Conservation (phyloP, 1,140 invertebrate species). For the Drosophila leontia region DNA sequence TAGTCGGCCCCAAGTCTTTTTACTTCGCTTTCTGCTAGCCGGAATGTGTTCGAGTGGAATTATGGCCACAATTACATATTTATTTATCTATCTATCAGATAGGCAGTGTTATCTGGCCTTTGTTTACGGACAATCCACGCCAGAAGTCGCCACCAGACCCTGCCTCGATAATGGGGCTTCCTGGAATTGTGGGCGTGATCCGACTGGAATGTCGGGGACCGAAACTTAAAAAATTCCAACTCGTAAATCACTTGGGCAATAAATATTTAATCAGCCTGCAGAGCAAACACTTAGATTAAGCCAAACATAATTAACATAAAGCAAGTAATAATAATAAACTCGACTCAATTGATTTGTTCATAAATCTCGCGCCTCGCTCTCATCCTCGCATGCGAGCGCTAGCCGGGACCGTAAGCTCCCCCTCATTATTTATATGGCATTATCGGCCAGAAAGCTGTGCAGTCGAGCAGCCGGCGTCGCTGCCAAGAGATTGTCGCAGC, state of each 20-base stretch:
- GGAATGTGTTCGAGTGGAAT: slow-evolving; percentile 36
- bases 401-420: neutral
- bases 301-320: slow-evolving; percentile 74
- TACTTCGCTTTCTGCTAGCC: slow-evolving; percentile 14
- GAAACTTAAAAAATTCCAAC: slow-evolving; percentile 14
- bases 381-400: slow-evolving; percentile 19
- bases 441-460: slow-evolving; percentile 57
- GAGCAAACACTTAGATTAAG: slow-evolving; percentile 48
- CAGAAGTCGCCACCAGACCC: slow-evolving; percentile 40
- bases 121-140: slow-evolving; percentile 32
- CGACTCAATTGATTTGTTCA: slow-evolving; percentile 62
- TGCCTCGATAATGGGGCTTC: slow-evolving; percentile 37
- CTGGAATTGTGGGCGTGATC: slow-evolving; percentile 19
- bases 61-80: slow-evolving; percentile 70
- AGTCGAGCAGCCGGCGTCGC: slow-evolving; percentile 24
- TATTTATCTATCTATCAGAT: slow-evolving; percentile 64
- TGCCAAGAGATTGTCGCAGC: slow-evolving; percentile 65
- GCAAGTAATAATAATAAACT: slow-evolving; percentile 64
- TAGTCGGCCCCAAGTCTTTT: slow-evolving; percentile 15
- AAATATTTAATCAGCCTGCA: slow-evolving; percentile 59
- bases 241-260: slow-evolving; percentile 63
- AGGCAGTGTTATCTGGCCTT: slow-evolving; percentile 42
- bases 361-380: slow-evolving; percentile 52
- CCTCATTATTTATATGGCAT: slow-evolving; percentile 53
- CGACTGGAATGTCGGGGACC: neutral